Evolutionary conservation across 2,113 vertebrate species (phyloP).

Genomic region (Andinoacara biseriatus): DNA sequence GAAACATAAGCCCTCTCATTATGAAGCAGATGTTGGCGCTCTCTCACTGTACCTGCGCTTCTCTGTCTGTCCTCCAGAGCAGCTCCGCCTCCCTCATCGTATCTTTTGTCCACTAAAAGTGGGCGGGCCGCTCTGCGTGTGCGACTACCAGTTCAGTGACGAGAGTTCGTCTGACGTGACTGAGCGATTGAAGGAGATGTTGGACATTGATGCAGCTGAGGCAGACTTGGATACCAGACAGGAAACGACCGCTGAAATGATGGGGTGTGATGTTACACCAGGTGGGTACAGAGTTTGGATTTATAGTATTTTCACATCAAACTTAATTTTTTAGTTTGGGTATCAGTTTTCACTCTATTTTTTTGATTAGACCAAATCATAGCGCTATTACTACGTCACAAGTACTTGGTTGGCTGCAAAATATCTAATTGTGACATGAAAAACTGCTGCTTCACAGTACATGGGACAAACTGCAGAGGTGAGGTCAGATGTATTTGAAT

Average conservation of each 20-base stretch:
- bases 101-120: slow-evolving; percentile 69
- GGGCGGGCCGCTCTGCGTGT: slow-evolving; percentile 65
- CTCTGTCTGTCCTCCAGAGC: slow-evolving; percentile 39
- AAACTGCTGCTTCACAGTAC: not conserved
- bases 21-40: not conserved
- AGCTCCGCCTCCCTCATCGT: slow-evolving; percentile 64
- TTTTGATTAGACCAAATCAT: not conserved
- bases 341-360: not conserved
- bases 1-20: accelerated
- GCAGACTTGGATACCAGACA: slow-evolving; percentile 68
- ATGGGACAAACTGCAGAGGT: not conserved
- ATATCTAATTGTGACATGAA: not conserved
- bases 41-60: not conserved
- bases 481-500: not conserved
- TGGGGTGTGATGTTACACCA: not conserved
- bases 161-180: slow-evolving; percentile 71
- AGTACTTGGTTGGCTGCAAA: not conserved
- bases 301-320: not conserved
- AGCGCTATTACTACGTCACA: not conserved
- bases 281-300: slow-evolving; percentile 20
- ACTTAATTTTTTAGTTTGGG: not conserved
- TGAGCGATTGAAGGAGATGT: slow-evolving; percentile 79
- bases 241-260: slow-evolving; percentile 54
- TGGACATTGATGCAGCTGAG: slow-evolving; percentile 65
- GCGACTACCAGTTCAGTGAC: slow-evolving; percentile 81